Percentiles rank a stretch among this genome's conserved stretches.
Conservation (phyloP, 2,888 invertebrate species). For the Deilephila elpenor region DNA sequence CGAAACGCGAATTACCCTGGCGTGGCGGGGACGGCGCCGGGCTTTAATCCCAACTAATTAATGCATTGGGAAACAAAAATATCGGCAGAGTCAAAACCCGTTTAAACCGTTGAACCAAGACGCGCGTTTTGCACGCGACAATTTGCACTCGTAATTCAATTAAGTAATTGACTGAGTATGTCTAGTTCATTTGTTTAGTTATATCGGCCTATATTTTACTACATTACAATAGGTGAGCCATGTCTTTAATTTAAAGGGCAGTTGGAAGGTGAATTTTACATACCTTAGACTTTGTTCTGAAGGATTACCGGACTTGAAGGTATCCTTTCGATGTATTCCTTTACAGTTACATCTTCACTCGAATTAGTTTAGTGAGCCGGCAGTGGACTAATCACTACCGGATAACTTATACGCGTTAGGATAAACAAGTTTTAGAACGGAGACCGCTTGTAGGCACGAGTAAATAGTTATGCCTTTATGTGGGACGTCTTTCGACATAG, state of each 20-base stretch:
- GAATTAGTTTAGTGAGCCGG: background rate
- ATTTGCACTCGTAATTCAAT: too few relatives aligned
- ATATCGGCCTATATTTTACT: too few relatives aligned
- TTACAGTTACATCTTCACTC: too few relatives aligned
- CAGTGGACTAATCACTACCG: background rate
- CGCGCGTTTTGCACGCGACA: too few relatives aligned
- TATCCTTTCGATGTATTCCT: too few relatives aligned
- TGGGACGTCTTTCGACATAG: slow-evolving; percentile 17
- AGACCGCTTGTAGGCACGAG: slow-evolving; percentile 17
- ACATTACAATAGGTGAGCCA: too few relatives aligned
- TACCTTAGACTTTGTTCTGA: too few relatives aligned
- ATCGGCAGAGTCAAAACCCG: background rate
- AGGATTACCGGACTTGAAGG: too few relatives aligned
- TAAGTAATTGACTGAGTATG: too few relatives aligned
- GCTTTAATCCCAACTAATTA: slow-evolving; percentile 5
- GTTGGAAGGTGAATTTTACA: too few relatives aligned
- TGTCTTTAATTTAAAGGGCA: too few relatives aligned
- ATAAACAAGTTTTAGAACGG: slow-evolving; percentile 10
- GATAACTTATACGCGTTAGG: background rate
- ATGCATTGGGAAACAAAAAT: background rate
- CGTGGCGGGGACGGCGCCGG: slow-evolving; percentile 14
- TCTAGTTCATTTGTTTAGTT: too few relatives aligned
- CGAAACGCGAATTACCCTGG: slow-evolving; percentile 28
- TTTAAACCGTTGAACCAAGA: background rate
- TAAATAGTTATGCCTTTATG: slow-evolving; percentile 21